Evolutionary conservation across 2,797 vertebrate genomes (phyloP), one percentile per base, ranked within the genome.

Genomic region (Gastrophryne carolinensis): DNA sequence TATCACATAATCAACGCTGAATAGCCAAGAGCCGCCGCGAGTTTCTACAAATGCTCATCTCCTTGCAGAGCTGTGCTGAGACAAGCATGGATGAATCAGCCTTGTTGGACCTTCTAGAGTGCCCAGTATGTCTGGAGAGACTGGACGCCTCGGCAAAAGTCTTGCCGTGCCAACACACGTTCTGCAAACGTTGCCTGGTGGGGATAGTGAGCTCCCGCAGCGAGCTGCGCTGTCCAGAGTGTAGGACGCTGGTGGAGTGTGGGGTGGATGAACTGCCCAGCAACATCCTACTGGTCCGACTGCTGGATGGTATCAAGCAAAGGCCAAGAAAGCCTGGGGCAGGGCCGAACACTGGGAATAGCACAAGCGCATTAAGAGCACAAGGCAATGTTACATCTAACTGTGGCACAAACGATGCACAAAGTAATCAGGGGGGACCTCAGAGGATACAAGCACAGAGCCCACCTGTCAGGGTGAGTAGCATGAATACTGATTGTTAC

Each of bases 291-390:
- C 94, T 99, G 2, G 97, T 99, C 68, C 92, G 98, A 73, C 92
- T 99, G 57, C 88, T 99, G 86, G 98, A 99, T 37, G 98, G 98
- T 77, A 99, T 99, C 91, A 98, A 97, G 82, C 98, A 99, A 86
- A 93, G 95, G 75, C 98, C 98, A 30, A 89, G 95, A 21, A 93
- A 95, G 75, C 84, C 92, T 0, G 80, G 88, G 0, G 56, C 83
- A 3, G 65, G 83, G n/a, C 58, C 81, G 9, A 83, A 88, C 30
- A 79, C 82, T 44, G 80, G 85, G 10, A 84, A 76, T 82, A 68
- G 82, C 82, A 80, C 84, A 57, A 90, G 78, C 12, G 80, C 84
- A 15, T 85, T 83, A 82, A 92, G 44, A 79, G 91, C 35, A 79
- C 87, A 92, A 82, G 19, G 89, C 84, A 86, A 68, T 85, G 67